phyloP scores from a whole-genome alignment of 2,797 vertebrate genomes.

The Carduelis carduelis region DNA sequence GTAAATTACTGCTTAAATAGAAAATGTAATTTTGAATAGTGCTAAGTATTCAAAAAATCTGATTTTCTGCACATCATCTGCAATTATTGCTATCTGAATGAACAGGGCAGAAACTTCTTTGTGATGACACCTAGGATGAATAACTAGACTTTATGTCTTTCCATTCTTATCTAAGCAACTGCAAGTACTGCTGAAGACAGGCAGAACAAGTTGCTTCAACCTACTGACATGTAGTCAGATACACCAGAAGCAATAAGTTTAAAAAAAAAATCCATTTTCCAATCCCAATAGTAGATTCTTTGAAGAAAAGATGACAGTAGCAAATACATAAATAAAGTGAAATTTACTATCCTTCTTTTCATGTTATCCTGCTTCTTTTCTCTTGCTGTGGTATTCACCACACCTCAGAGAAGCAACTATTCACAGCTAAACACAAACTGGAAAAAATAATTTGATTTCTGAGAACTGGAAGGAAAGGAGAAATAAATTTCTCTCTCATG shows the following conservation, averaged over 20 bases:
- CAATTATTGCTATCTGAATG: neutral
- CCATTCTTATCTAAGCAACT: neutral
- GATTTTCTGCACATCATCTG: neutral
- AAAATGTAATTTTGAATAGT: neutral
- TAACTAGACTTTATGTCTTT: neutral
- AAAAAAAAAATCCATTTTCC: neutral
- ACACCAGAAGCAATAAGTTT: neutral
- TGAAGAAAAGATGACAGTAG: neutral
- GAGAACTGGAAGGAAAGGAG: neutral
- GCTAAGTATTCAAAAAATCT: neutral
- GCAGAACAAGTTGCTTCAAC: neutral
- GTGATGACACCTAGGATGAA: neutral
- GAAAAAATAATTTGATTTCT: neutral
- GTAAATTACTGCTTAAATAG: neutral
- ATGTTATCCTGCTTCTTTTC: neutral
- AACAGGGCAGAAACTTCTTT: neutral
- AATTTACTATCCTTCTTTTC: neutral
- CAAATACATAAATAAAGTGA: neutral
- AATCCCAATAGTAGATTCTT: neutral
- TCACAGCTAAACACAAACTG: neutral
- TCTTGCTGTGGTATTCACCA: neutral
- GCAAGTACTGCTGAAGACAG: neutral
- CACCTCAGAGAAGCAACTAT: neutral
- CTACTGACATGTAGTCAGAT: neutral
- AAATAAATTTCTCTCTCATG: neutral